Base-by-base conservation (phyloP, 1,140 invertebrate species). In the Drosophila varians region DNA sequence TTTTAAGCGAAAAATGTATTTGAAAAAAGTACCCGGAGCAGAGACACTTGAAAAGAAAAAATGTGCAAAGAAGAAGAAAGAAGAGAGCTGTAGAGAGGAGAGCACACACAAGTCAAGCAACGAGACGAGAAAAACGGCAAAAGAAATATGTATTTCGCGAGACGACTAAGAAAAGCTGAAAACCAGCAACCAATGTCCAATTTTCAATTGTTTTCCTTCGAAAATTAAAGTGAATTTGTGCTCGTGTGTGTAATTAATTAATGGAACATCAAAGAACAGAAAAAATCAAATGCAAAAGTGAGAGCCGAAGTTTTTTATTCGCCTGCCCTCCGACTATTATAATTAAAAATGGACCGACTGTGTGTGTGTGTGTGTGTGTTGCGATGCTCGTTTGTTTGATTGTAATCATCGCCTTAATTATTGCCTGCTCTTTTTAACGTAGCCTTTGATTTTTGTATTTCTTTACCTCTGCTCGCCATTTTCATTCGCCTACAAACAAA, bases 121-220 rank as follows among this genome's bases (percentile, higher is more conserved):
- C 80, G 76, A 84, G 83, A 79, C 70, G 69, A 62, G 56, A 73
- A 72, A 72, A 73, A 73, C 70, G 70, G 70, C 70, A 90, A 83
- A 87, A 90, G 89, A 90, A 90, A 90, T 83, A 86, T 90, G 88
- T 90, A 90, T 90, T 90, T 90, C 88, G 84, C 84, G 87, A 89
- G 74, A 75, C 83, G 65, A 72, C 57, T 69, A 78, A 74, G 57
- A 60, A 71, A 71, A 45, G 71, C 77, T 54, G 72, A 62, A 38
- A 82, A 55, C 57, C 52, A 65, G 76, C 76, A 88, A 71, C 74
- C 72, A 76, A 86, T 79, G 73, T 86, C 36, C 48, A 73, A 73
- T 73, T 73, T 60, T 86, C 76, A 86, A 86, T 86, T 86, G 82
- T 86, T 84, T 80, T 65, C 64, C 61, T 31, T 61, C 65, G 53